These are phyloP conservation scores for Uloborus plumipes DNA, from an alignment of 2,888 invertebrate species.

Conservation along the genomic window DNA sequence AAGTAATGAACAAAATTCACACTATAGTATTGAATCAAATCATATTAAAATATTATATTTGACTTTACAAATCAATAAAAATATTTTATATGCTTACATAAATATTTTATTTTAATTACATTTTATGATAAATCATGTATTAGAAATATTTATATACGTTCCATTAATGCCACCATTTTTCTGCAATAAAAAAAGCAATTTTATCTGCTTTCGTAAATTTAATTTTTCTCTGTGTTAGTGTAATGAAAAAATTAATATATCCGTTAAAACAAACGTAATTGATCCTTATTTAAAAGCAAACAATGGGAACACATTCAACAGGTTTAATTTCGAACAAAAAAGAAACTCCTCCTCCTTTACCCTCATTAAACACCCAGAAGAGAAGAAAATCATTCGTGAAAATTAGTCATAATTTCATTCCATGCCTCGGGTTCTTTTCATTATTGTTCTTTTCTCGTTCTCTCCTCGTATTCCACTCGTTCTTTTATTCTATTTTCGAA, in stretches of 20 bases:
- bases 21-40: no score
- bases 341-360: constrained; percentile 30
- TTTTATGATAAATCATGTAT: no score
- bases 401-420: constrained; percentile 65
- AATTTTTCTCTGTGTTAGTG: no score
- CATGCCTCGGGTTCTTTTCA: constrained; percentile 34
- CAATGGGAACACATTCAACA: constrained; percentile 51
- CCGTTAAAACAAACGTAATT: constrained; percentile 58
- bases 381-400: constrained; percentile 45
- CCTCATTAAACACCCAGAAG: constrained; percentile 49
- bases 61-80: no score
- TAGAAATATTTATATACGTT: no score
- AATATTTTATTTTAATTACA: no score
- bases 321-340: constrained; percentile 60
- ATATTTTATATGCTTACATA: no score
- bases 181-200: no score
- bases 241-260: constrained; percentile 43
- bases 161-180: no score
- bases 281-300: constrained; percentile 24
- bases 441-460: constrained; percentile 28
- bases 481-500: not conserved
- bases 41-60: no score
- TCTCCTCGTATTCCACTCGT: not conserved
- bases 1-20: no score
- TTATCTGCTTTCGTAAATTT: no score